Evolutionary conservation across 1,140 invertebrate genomes (phyloP), one percentile per base, ranked within the genome.

Genomic region (Drosophila lacteicornis): DNA sequence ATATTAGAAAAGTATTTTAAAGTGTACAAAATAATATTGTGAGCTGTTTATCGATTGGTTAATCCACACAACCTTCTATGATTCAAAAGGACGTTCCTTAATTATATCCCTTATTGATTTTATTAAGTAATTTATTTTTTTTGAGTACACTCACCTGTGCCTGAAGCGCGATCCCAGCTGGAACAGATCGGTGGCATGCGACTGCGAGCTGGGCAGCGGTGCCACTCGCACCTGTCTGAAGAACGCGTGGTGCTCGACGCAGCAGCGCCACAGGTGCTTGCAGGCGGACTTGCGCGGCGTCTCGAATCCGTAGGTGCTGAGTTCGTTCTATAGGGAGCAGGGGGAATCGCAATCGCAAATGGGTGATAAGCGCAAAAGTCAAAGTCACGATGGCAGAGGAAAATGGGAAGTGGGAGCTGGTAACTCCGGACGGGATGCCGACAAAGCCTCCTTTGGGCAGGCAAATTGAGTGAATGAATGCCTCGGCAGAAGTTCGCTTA

Each of bases 221-320:
- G 95, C 95, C 79, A 95, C 96, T 93, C 94, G 97, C 91, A 97
- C 96, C 47, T 99, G 94, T 56, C 98, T 95, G 94, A 99, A 99
- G 94, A 99, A 99, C 4, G 97, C 97, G 93, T 99, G 98, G 93
- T 99, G 98, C 91, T 99, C 99, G 27, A 99, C 96, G 88, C 98
- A 99, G 94, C 99, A 99, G 88, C 99, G 98, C 98, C 98, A 99
- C 56, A 99, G 94, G 94, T 99, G 99, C 91, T 99, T 98, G 93
- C 98, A 99, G 0, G 98, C 98, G 53, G 98, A 95, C 82, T 98
- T 96, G 49, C 97, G 98, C n/a, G 97, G 96, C 19, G 98, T 97
- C 93, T 99, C 97, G 93, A 99, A 99, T 5, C 98, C 98, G 92
- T 99, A 99, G 12, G 97, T 99, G 91, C 97, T 97, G 71, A 99